These are phyloP conservation scores for Enoplosus armatus DNA, from an alignment of 2,797 vertebrate genomes.

Conservation along the genomic window DNA sequence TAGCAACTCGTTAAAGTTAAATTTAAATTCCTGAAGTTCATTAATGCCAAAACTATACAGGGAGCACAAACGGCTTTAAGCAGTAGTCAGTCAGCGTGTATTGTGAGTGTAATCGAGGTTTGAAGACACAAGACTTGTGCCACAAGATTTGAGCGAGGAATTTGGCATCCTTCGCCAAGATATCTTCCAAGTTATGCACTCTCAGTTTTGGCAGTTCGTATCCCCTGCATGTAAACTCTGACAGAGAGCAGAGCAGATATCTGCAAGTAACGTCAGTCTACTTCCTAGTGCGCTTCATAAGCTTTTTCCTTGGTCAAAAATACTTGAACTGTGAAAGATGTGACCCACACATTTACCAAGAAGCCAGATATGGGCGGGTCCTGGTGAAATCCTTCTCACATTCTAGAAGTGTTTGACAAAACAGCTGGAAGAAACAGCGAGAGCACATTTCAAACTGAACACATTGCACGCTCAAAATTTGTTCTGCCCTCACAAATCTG, in stretches of 20 bases:
- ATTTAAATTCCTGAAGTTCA: not conserved
- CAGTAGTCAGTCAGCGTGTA: conserved; percentile 16
- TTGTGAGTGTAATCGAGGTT: conserved; percentile 31
- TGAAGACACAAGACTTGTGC: conserved; percentile 18
- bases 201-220: conserved; percentile 1
- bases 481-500: conserved; percentile 33
- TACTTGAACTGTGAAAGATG: not conserved
- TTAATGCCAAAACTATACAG: not conserved
- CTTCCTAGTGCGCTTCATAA: conserved; percentile 6
- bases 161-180: conserved; percentile 19
- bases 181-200: conserved; percentile 7
- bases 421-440: conserved; percentile 18
- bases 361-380: not conserved
- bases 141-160: conserved; percentile 23
- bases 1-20: too few relatives aligned
- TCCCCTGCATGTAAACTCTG: not conserved
- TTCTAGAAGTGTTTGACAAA: conserved; percentile 14
- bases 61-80: conserved; percentile 8
- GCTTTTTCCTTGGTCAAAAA: conserved; percentile 1
- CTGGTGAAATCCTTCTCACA: not conserved
- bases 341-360: not conserved
- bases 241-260: not conserved
- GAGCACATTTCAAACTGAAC: conserved; percentile 28
- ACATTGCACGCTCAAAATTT: conserved; percentile 20
- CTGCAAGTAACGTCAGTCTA: conserved; percentile 1